Base-by-base conservation (phyloP, 2,888 invertebrate species). In the Orchesella flavescens region DNA sequence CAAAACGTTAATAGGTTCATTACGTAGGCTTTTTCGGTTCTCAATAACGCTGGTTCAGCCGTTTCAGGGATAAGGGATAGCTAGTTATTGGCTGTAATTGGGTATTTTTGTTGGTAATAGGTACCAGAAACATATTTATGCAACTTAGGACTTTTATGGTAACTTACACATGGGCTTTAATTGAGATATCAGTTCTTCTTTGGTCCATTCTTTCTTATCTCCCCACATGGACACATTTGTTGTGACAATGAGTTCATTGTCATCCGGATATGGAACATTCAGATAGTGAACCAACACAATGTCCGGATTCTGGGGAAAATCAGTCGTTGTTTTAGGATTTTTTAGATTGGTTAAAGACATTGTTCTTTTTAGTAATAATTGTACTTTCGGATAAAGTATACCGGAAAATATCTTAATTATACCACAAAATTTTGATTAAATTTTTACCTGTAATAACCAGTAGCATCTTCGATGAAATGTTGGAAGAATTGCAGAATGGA, bases 401-500 rank as follows among this genome's bases (percentile, higher is more conserved):
- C n/a, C n/a, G n/a, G n/a, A n/a, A n/a, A n/a, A n/a, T n/a, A n/a
- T n/a, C n/a, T n/a, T n/a, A n/a, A n/a, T n/a, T n/a, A n/a, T n/a
- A n/a, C n/a, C n/a, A n/a, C 63, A 10, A 63, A 9, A 12, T 63
- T 24, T 63, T 63, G 49, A 44, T 43, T 46, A 15, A 19, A 4
- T 23, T n/a, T 91, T 92, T 92, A 96, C 97, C 94, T 97, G 96
- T 89, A 98, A 92, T 84, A 99, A 93, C 97, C 98, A 98, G 92
- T 99, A 99, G 91, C 98, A 98, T 90, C 99, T 93, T 89, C 99
- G 93, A 91, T 99, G 99, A 92, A 99, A 99, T 87, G 98, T 98
- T 84, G 98, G 98, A 89, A 99, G 92, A 90, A 99, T 97, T 86
- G 99, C 98, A 79, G 99, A 99, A 92, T 99, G 99, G 87, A 98